Evolutionary conservation across 2,113 vertebrate species (phyloP).

Genomic region (Probosciger aterrimus): DNA sequence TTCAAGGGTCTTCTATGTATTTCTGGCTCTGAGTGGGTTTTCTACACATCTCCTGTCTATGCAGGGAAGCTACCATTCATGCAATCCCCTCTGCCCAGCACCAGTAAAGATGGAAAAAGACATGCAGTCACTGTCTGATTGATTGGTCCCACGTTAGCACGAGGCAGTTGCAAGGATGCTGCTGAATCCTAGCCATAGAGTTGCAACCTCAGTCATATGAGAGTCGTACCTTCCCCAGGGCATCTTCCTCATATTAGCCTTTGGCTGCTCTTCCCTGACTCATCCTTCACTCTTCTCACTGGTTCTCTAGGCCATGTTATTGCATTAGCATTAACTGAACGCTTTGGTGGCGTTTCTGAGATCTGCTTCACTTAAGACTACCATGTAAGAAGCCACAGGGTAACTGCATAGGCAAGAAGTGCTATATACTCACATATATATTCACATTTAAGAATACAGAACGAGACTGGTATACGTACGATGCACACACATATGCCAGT

Average conservation of each 20-base stretch:
- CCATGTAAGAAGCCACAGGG: neutral
- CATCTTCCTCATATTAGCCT: neutral
- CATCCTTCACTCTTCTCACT: neutral
- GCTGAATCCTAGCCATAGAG: neutral
- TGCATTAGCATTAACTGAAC: neutral
- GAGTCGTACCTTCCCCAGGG: neutral
- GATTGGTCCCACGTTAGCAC: neutral
- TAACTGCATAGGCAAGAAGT: neutral
- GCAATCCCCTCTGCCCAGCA: neutral
- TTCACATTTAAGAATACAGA: rapidly evolving
- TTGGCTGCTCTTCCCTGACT: neutral
- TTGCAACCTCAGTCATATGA: neutral
- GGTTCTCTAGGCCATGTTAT: neutral
- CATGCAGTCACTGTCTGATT: neutral
- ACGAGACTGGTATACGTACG: neutral
- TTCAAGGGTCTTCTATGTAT: neutral
- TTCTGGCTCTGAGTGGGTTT: neutral
- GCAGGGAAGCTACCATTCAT: neutral
- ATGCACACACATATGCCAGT: neutral
- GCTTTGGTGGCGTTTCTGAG: neutral
- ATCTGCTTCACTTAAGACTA: neutral
- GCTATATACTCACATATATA: neutral
- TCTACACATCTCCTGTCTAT: neutral
- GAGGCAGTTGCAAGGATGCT: neutral
- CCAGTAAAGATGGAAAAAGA: neutral